Evolutionary conservation across 1,140 invertebrate species (phyloP).

Genomic region (Bombus affinis): DNA sequence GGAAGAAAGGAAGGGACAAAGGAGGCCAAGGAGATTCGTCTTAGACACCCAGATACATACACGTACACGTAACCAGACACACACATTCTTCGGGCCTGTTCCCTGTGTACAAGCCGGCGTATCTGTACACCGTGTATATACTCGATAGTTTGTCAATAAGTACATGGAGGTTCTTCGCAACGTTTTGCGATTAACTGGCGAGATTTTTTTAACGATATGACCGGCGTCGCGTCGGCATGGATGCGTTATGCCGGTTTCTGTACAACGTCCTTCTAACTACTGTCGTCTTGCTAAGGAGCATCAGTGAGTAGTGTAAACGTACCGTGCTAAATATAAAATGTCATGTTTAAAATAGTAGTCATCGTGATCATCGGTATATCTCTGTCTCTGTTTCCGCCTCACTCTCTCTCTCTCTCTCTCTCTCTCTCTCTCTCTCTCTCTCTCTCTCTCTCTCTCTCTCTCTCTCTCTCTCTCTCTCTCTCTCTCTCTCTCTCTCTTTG

Average conservation of each 20-base stretch:
- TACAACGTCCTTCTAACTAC: conserved; percentile 69
- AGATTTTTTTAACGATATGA: conserved; percentile 69
- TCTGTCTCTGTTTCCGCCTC: neutral
- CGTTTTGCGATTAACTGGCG: conserved; percentile 44
- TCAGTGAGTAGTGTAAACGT: conserved; percentile 72
- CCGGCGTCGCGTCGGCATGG: conserved; percentile 64
- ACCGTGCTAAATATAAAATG: neutral
- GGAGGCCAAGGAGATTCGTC: conserved; percentile 74
- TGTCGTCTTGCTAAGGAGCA: conserved; percentile 69
- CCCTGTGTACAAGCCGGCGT: neutral
- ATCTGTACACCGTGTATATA: neutral
- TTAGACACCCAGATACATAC: conserved; percentile 47
- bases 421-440: neutral
- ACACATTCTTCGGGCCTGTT: conserved; percentile 27
- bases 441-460: neutral
- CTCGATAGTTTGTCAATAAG: conserved; percentile 49
- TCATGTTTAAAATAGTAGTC: neutral
- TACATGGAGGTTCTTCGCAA: conserved; percentile 29
- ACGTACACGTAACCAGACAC: conserved; percentile 28
- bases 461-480: neutral
- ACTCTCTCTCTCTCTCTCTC: neutral
- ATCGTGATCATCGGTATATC: neutral
- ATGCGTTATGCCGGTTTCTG: conserved; percentile 70
- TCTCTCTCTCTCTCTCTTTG: neutral
- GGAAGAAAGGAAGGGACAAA: conserved; percentile 63